phyloP scores from a whole-genome alignment of 1,140 invertebrate genomes.

The Drosophila navojoa region DNA sequence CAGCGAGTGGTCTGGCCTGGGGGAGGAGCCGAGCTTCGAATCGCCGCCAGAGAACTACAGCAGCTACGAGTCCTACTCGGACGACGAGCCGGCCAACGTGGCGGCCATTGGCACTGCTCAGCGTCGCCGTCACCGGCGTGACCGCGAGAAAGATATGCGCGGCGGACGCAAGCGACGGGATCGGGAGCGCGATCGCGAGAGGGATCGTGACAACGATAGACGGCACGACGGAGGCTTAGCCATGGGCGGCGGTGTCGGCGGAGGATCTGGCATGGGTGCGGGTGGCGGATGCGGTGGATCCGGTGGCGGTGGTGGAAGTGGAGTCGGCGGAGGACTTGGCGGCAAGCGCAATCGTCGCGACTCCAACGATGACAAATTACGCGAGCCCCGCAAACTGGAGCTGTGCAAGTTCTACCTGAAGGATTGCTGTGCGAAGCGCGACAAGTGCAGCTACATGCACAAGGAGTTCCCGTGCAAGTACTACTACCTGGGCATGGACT shows the following conservation, averaged over 20 bases:
- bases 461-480: conserved; percentile 99
- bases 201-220: conserved; percentile 77
- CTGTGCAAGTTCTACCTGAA: conserved; percentile 98
- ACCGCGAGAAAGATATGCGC: conserved; percentile 29
- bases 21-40: conserved; percentile 71
- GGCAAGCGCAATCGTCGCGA: conserved; percentile 68
- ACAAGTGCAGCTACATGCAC: conserved; percentile 98
- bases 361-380: conserved; percentile 87
- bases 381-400: conserved; percentile 94
- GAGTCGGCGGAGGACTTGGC: conserved; percentile 49
- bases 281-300: conserved; percentile 31
- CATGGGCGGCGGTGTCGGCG: conserved; percentile 21
- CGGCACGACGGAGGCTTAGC: conserved; percentile 57
- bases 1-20: conserved; percentile 44
- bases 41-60: conserved; percentile 80
- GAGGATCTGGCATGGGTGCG: conserved; percentile 25
- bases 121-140: conserved; percentile 70
- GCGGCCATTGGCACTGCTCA: conserved; percentile 38
- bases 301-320: conserved; percentile 48
- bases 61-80: conserved; percentile 85
- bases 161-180: conserved; percentile 65
- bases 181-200: conserved; percentile 76
- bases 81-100: conserved; percentile 67
- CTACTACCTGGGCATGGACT: conserved; percentile 96
- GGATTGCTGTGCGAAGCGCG: conserved; percentile 97